Conservation (phyloP, 2,888 invertebrate genomes). For the Tethea ocularis region DNA sequence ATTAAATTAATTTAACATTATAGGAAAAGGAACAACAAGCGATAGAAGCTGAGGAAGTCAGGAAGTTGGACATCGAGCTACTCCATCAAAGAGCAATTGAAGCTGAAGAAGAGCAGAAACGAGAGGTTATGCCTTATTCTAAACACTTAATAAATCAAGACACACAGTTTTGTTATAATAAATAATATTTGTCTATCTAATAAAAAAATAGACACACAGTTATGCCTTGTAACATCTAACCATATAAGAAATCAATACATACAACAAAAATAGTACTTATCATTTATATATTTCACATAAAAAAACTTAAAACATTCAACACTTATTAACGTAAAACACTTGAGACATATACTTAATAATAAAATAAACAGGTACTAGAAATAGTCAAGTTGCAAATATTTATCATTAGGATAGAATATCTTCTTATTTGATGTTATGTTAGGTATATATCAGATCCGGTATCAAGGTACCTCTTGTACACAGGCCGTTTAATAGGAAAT, state of each 20-base stretch:
- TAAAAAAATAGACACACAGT: too few relatives aligned
- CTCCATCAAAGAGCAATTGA: slow-evolving; percentile 85
- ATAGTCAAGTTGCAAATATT: not conserved
- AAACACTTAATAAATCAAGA: not conserved
- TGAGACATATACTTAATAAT: not conserved
- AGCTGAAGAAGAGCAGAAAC: slow-evolving; percentile 80
- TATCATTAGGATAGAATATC: too few relatives aligned
- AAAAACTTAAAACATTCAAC: slow-evolving; percentile 1
- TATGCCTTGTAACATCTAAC: slow-evolving; percentile 18
- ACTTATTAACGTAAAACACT: not conserved
- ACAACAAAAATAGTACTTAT: not conserved
- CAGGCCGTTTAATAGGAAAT: too few relatives aligned
- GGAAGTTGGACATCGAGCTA: slow-evolving; percentile 84
- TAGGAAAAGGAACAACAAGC: slow-evolving; percentile 84
- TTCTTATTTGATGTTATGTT: too few relatives aligned
- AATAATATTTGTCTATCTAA: too few relatives aligned
- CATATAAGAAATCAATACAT: not conserved
- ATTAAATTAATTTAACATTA: slow-evolving; percentile 24
- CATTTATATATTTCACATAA: not conserved
- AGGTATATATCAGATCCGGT: too few relatives aligned
- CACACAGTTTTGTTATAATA: too few relatives aligned
- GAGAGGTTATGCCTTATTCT: slow-evolving; percentile 65
- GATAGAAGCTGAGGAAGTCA: slow-evolving; percentile 82
- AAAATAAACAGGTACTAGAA: not conserved
- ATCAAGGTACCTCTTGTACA: too few relatives aligned